Evolutionary conservation across 2,888 invertebrate genomes (phyloP).

Genomic region (Chirona hameri): DNA sequence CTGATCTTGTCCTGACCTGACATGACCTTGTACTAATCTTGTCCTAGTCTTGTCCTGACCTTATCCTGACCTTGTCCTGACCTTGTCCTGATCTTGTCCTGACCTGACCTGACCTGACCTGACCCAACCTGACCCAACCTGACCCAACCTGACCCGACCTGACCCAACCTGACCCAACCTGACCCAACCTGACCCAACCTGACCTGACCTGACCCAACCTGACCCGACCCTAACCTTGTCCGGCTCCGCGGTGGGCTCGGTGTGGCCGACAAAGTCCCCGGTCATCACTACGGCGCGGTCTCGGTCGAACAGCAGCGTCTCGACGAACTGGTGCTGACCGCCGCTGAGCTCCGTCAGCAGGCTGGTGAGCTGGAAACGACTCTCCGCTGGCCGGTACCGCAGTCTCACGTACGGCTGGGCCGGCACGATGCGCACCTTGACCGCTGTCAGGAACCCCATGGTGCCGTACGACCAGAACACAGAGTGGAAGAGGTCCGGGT

Average conservation of each 20-base stretch:
- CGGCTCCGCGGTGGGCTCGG: constrained; percentile 56
- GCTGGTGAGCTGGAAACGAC: constrained; percentile 53
- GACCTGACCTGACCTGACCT: too few species aligned
- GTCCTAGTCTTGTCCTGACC: too few species aligned
- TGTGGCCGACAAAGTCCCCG: constrained; percentile 62
- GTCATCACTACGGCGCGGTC: constrained; percentile 71
- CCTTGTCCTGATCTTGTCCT: too few species aligned
- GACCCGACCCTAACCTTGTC: constrained; percentile 53
- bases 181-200: too few species aligned
- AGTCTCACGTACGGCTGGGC: constrained; percentile 60
- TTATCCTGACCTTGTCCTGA: too few species aligned
- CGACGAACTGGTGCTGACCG: constrained; percentile 59
- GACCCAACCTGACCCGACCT: too few species aligned
- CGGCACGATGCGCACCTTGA: constrained; percentile 67
- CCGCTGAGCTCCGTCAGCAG: constrained; percentile 54
- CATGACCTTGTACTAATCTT: too few species aligned
- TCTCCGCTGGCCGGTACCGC: constrained; percentile 61
- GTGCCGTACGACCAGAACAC: constrained; percentile 85
- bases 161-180: too few species aligned
- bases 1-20: too few species aligned
- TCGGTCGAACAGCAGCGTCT: constrained; percentile 63
- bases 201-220: too few species aligned
- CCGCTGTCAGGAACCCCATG: constrained; percentile 73
- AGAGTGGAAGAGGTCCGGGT: constrained; percentile 69
- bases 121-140: too few species aligned